These are phyloP conservation scores for Nesometra sesokonis DNA, from an alignment of 35 echinoderm and acorn worm species.

Conservation along the genomic window DNA sequence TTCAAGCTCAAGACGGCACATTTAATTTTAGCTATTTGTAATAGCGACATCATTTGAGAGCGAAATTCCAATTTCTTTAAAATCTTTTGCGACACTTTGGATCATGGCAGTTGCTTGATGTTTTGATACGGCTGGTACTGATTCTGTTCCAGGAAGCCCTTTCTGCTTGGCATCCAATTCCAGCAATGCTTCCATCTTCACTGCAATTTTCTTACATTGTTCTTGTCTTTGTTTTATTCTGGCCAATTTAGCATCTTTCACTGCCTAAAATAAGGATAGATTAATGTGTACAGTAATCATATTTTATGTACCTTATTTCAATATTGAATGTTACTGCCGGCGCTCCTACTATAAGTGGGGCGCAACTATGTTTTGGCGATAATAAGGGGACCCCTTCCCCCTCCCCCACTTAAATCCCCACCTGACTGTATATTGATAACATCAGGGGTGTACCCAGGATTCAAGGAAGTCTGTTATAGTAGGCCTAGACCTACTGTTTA, in stretches of 20 bases:
- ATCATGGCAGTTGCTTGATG: neutral
- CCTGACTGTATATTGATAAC: too few relatives aligned
- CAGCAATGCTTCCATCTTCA: neutral
- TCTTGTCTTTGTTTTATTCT: neutral
- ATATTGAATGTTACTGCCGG: too few relatives aligned
- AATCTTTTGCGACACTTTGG: neutral
- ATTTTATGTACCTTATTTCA: too few relatives aligned
- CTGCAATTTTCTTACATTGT: neutral
- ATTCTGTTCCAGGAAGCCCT: neutral
- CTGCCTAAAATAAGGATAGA: neutral
- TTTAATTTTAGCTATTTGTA: neutral
- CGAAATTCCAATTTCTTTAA: neutral
- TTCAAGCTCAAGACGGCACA: too few relatives aligned
- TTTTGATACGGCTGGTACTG: neutral
- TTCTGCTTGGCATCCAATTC: neutral
- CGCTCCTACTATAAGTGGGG: too few relatives aligned
- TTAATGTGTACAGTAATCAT: too few relatives aligned
- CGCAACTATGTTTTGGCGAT: too few relatives aligned
- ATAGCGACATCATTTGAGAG: neutral
- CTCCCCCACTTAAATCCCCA: too few relatives aligned
- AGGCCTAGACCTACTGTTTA: too few relatives aligned
- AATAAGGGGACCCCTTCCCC: too few relatives aligned
- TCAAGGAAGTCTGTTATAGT: too few relatives aligned
- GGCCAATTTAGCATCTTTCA: neutral
- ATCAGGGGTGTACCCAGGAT: too few relatives aligned